Base-by-base conservation (phyloP, 2,113 vertebrate species). In the Gallinago jamesoni region DNA sequence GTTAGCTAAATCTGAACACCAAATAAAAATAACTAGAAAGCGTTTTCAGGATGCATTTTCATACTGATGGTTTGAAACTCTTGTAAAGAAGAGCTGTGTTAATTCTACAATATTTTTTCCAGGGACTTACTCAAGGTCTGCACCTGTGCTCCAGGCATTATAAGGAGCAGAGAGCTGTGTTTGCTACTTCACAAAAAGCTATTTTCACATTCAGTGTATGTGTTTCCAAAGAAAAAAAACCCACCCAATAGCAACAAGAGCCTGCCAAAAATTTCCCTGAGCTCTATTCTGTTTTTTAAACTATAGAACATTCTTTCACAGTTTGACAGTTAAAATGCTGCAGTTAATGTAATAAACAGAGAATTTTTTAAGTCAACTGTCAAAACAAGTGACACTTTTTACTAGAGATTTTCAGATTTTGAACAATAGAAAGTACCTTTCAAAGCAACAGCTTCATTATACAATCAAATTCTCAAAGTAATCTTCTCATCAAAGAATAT, bases 341-440 rank as follows among this genome's bases (percentile, higher is more conserved):
- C 98, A 98, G 98, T 97, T 98, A 98, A 98, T 98, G 97, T 98
- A 98, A 98, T 98, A 98, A 98, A 98, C 98, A 98, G 98, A 98
- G 97, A 98, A 98, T 96, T 98, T 98, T 98, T 98, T 97, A 98
- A 98, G 98, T 97, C 64, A 67, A 93, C 96, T 98, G 98, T 98
- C 98, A 98, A 98, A 98, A 98, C 98, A 98, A 98, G 97, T 97
- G 98, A 98, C 98, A 98, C 86, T 97, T 98, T 98, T 97, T 98
- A 96, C 97, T 95, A 94, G 97, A 81, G 91, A 98, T 97, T 98
- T 98, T 98, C 97, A 97, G 97, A 98, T 97, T 97, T 92, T 18
- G 97, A 98, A 98, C 98, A 98, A 98, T 98, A 96, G 98, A 97
- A 98, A 98, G 97, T 98, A 98, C 98, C 98, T 98, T 98, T 98